phyloP scores from a whole-genome alignment of 2,113 vertebrate genomes.

The Aleadryas rufinucha region DNA sequence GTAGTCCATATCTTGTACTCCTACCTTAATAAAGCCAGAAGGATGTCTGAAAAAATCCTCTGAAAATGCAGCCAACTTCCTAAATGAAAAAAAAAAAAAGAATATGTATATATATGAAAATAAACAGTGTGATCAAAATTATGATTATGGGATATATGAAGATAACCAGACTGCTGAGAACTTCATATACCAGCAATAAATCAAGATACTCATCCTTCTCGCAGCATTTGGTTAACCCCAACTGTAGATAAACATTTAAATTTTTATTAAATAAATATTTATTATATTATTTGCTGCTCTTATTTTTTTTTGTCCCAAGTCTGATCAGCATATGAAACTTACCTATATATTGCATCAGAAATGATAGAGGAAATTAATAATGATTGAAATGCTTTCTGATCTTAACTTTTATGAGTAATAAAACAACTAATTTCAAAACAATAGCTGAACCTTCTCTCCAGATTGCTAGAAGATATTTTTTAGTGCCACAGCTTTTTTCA shows the following conservation, averaged over 20 bases:
- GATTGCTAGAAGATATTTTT: background rate
- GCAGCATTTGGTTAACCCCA: background rate
- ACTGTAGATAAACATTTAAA: background rate
- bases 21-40: constrained; percentile 46
- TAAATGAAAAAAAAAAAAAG: background rate
- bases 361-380: background rate
- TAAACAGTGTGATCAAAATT: background rate
- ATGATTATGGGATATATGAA: background rate
- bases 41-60: background rate
- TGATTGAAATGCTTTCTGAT: background rate
- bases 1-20: background rate
- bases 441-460: background rate
- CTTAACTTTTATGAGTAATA: background rate
- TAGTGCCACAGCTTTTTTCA: background rate
- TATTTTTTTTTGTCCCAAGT: background rate
- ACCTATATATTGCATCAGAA: background rate
- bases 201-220: background rate
- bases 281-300: background rate
- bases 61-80: background rate
- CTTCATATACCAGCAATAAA: background rate
- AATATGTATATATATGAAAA: background rate
- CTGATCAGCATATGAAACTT: background rate
- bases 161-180: background rate
- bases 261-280: background rate
- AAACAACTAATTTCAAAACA: background rate